Evolutionary conservation across 1,140 invertebrate species (phyloP), one percentile per base, ranked within the genome.

Genomic region (Caenorhabditis latens): DNA sequence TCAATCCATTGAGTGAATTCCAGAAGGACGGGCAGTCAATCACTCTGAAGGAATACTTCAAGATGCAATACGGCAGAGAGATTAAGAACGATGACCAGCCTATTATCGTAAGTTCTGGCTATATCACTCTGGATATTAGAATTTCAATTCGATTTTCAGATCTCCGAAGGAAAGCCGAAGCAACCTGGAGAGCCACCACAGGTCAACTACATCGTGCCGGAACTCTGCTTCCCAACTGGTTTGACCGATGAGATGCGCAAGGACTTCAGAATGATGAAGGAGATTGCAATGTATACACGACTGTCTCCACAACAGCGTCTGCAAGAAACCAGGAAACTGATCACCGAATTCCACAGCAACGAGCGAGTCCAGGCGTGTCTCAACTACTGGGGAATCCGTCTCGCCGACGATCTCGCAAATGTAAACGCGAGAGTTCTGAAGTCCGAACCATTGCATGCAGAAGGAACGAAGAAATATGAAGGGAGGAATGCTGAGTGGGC

Each of bases 161-260:
- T 87, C 13, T 87, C 63, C 24, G 87, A 88, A 67, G 87, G 87
- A 42, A 88, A 88, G 55, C 87, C 87, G 19, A 88, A 85, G 84
- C 87, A 88, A 40, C 87, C 87, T 8, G 83, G 84, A 58, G 87
- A 88, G 87, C 61, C 61, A 21, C 87, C 87, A 40, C 87, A 88
- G 67, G 19, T 82, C 16, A 88, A 65, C 21, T 88, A 88, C 82
- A 85, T 88, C 21, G 65, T 88, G 9, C 87, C 87, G 19, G 87
- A 88, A 50, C 48, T 88, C 5, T 88, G 87, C 82, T 53, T 21
- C 32, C 67, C 67, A 9, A 88, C 79, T 40, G 87, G 87, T 4
- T 21, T 79, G 40, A 83, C 75, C 8, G 71, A 86, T 40, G 75
- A 86, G 24, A 82, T 82, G 86, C 24, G 79, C 4, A 83, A 83